Evolutionary conservation across 2,113 vertebrate genomes (phyloP).

Genomic region (Passer domesticus): DNA sequence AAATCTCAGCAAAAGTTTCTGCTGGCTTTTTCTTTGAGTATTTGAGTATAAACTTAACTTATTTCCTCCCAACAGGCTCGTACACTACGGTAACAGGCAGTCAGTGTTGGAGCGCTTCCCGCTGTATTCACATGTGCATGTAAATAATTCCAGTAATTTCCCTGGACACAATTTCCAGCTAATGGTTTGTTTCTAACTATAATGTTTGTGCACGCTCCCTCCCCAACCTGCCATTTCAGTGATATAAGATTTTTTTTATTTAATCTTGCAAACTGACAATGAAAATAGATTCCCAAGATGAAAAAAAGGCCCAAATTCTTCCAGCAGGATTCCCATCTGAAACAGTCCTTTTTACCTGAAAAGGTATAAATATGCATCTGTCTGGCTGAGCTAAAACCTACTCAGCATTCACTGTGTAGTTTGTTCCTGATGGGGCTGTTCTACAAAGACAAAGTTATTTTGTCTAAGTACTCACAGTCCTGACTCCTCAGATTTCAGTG

Average conservation of each 20-base stretch:
- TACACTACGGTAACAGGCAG: not conserved
- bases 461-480: not conserved
- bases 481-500: not conserved
- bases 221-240: not conserved
- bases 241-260: not conserved
- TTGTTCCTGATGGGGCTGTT: not conserved
- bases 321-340: not conserved
- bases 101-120: not conserved
- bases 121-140: not conserved
- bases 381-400: not conserved
- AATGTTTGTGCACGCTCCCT: not conserved
- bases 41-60: not conserved
- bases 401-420: not conserved
- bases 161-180: not conserved
- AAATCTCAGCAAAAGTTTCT: not conserved
- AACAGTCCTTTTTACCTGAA: not conserved
- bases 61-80: not conserved
- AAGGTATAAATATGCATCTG: not conserved
- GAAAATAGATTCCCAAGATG: not conserved
- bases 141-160: slow-evolving; percentile 47
- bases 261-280: not conserved
- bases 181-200: slow-evolving; percentile 35
- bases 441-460: not conserved
- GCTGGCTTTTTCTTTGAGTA: not conserved
- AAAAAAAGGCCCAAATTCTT: not conserved